phyloP scores from a whole-genome alignment of 1,140 invertebrate genomes.

The Vollenhovia emeryi region DNA sequence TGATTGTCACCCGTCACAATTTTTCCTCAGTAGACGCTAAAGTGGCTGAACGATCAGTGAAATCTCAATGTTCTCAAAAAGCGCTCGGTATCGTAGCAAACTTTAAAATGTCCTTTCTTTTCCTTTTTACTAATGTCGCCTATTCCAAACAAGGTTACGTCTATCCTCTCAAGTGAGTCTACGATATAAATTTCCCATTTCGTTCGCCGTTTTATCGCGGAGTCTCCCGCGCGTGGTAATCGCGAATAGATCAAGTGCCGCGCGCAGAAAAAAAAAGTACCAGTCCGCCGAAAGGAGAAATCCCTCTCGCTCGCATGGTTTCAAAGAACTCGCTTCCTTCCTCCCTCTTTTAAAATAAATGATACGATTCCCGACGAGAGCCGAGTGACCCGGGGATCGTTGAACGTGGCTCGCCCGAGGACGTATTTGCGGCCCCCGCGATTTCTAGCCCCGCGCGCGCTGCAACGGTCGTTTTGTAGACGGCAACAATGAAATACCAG shows the following conservation, averaged over 20 bases:
- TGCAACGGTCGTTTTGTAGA: slow-evolving; percentile 60
- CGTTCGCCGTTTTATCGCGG: not conserved
- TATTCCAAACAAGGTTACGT: not conserved
- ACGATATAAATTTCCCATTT: not conserved
- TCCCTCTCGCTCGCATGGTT: not conserved
- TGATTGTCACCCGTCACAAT: not conserved
- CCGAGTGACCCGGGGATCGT: not conserved
- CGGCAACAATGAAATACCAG: slow-evolving; percentile 69
- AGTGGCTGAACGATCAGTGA: not conserved
- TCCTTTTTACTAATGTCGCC: not conserved
- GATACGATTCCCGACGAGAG: slow-evolving; percentile 29
- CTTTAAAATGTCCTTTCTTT: not conserved
- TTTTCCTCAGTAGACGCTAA: too few relatives aligned
- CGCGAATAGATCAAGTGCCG: not conserved
- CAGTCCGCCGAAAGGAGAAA: slow-evolving; percentile 13
- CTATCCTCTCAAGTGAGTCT: not conserved
- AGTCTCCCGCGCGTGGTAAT: not conserved
- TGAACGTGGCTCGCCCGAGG: not conserved
- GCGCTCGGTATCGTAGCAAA: not conserved
- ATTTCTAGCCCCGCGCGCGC: slow-evolving; percentile 15
- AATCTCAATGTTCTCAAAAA: not conserved
- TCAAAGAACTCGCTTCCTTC: not conserved
- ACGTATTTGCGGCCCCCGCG: not conserved
- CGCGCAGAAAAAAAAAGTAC: slow-evolving; percentile 2
- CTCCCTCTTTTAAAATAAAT: slow-evolving; percentile 42